phyloP scores from a whole-genome alignment of 2,888 invertebrate genomes.

The Rotaria socialis region DNA sequence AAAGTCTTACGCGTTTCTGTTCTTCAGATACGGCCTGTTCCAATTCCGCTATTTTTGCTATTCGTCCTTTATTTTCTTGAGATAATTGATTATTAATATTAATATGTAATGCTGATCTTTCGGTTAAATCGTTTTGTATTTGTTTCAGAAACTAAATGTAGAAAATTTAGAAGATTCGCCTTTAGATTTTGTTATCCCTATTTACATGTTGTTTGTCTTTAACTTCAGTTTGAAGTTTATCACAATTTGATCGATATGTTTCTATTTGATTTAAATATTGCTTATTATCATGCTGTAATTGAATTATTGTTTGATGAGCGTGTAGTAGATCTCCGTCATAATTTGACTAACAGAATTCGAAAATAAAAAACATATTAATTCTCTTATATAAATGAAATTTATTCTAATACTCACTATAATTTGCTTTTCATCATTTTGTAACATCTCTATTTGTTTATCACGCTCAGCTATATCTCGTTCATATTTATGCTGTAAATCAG shows the following conservation, averaged over 20 bases:
- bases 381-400: no score
- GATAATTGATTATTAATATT: slow-evolving; percentile 23
- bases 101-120: neutral
- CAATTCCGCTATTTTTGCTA: neutral
- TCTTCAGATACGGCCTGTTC: neutral
- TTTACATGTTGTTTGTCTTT: neutral
- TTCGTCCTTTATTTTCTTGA: neutral
- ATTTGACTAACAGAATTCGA: neutral
- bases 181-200: neutral
- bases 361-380: neutral
- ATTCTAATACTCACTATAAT: neutral
- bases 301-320: neutral
- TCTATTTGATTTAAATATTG: neutral
- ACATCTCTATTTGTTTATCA: neutral
- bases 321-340: neutral
- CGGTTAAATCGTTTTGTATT: neutral
- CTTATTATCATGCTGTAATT: slow-evolving; percentile 18
- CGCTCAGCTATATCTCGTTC: neutral
- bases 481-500: slow-evolving; percentile 13
- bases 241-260: neutral
- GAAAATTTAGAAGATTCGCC: neutral
- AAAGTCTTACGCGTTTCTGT: neutral
- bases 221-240: neutral
- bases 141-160: neutral
- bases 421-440: neutral